Base-by-base conservation (phyloP, 2,888 invertebrate genomes). In the Microdon myrmicae region DNA sequence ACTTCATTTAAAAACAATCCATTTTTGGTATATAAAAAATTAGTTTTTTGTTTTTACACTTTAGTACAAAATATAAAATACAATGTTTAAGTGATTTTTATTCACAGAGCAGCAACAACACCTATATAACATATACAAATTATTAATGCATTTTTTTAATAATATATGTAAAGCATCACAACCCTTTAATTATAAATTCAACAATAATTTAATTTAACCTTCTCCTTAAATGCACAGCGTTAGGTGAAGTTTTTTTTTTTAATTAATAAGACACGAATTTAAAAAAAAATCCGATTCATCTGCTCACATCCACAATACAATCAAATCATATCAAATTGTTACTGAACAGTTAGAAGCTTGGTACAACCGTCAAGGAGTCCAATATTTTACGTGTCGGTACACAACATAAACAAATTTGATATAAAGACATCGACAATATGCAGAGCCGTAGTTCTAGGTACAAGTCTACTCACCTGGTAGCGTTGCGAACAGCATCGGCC, bases 401-500 rank as follows among this genome's bases (percentile, higher is more conserved):
- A 32, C 44, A 51, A 51, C 58, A 51, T 26, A 51, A 58, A 44
- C 44, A 25, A 53, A 60, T 29, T 43, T 47, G 8, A 13, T 25
- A 23, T 23, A 31, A 28, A 53, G 16, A 19, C 4, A 43, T 8
- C 12, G n/a, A 29, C 51, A 53, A 45, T 17, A 48, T 34, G 19
- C 12, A 10, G 19, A 19, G 37, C 17, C 31, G 9, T 20, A 12
- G n/a, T n/a, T n/a, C n/a, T n/a, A n/a, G n/a, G n/a, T n/a, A n/a
- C n/a, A n/a, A n/a, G n/a, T 10, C 3, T 32, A 67, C 75, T 71
- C 72, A 90, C 90, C 90, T 91, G 93, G 81, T 94, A 94, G 79
- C 92, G 88, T 78, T 92, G 90, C 26, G 92, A 90, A 77, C 91
- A 91, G 81, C 92, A 92, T 69, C 89, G 85, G 26, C 87, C 87